A percentile compares a stretch with the other conserved stretches of the same genome.
Evolutionary conservation across 1,140 invertebrate species (phyloP).

Genomic region (Heliconius hewitsoni): DNA sequence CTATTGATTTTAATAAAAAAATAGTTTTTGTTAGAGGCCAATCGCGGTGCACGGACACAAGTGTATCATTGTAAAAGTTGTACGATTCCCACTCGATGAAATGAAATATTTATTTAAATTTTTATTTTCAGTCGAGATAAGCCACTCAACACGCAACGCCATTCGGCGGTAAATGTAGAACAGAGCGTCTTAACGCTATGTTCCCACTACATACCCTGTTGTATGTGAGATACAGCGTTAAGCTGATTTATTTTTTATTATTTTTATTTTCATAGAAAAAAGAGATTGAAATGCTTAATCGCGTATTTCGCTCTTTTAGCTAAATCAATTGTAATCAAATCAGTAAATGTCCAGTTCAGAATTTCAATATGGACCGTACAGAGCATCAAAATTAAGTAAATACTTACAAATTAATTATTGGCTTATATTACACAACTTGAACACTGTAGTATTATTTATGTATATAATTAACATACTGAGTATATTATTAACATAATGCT

Average conservation of each 20-base stretch:
- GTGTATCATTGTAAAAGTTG: too few relatives aligned
- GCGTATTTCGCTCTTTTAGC: background rate
- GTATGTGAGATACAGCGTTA: too few relatives aligned
- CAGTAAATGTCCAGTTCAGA: background rate
- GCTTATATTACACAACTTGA: background rate
- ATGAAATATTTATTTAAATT: too few relatives aligned
- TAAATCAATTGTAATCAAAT: background rate
- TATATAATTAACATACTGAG: too few relatives aligned
- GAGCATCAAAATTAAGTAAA: background rate
- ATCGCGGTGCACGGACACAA: too few relatives aligned
- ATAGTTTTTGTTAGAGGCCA: background rate
- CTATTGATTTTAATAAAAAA: background rate
- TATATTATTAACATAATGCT: background rate
- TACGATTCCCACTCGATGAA: too few relatives aligned
- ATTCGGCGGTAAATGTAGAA: too few relatives aligned
- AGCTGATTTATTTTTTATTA: too few relatives aligned
- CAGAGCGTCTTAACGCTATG: too few relatives aligned
- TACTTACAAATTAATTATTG: slow-evolving; percentile 1
- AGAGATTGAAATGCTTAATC: background rate
- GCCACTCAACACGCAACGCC: too few relatives aligned
- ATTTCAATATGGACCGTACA: background rate
- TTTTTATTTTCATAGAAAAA: background rate
- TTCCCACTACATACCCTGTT: too few relatives aligned
- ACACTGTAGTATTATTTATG: background rate
- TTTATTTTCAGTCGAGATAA: too few relatives aligned